Evolutionary conservation across 1,140 invertebrate species (phyloP).

Genomic region (Drosophila nigromelanica): DNA sequence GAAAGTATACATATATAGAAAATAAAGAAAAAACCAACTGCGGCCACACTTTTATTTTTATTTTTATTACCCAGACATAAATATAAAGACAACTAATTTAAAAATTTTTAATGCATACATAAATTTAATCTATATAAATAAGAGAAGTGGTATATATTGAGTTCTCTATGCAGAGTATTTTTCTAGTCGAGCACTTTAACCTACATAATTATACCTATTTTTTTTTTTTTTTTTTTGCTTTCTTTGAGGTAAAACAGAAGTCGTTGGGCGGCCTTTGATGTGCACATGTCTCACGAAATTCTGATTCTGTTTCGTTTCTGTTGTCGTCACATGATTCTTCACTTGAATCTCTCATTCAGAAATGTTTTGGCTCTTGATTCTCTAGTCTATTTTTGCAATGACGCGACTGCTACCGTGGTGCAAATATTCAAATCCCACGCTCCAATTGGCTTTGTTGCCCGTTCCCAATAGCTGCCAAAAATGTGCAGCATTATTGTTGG

Average conservation of each 20-base stretch:
- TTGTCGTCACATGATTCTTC: constrained; percentile 79
- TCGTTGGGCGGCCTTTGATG: constrained; percentile 60
- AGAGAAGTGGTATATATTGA: background rate
- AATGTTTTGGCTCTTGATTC: constrained; percentile 29
- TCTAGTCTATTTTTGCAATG: constrained; percentile 55
- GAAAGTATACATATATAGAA: too few species aligned
- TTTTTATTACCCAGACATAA: too few species aligned
- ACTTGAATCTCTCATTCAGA: constrained; percentile 42
- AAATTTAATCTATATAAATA: background rate
- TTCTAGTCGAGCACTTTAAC: background rate
- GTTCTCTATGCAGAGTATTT: background rate
- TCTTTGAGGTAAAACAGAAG: constrained; percentile 64
- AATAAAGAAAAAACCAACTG: too few species aligned
- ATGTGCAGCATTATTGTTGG: constrained; percentile 53
- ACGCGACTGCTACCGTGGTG: constrained; percentile 66
- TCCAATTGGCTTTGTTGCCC: constrained; percentile 57
- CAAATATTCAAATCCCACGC: constrained; percentile 56
- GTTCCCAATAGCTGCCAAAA: constrained; percentile 41
- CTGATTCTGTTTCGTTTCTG: constrained; percentile 57
- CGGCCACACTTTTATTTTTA: too few species aligned
- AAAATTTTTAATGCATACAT: too few species aligned
- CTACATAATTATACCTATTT: constrained; percentile 17
- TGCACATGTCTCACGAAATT: constrained; percentile 64
- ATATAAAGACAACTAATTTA: too few species aligned
- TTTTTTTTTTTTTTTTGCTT: constrained; percentile 15